These are phyloP conservation scores for Orchestia grillus DNA, from an alignment of 1,140 invertebrate genomes.

Conservation along the genomic window DNA sequence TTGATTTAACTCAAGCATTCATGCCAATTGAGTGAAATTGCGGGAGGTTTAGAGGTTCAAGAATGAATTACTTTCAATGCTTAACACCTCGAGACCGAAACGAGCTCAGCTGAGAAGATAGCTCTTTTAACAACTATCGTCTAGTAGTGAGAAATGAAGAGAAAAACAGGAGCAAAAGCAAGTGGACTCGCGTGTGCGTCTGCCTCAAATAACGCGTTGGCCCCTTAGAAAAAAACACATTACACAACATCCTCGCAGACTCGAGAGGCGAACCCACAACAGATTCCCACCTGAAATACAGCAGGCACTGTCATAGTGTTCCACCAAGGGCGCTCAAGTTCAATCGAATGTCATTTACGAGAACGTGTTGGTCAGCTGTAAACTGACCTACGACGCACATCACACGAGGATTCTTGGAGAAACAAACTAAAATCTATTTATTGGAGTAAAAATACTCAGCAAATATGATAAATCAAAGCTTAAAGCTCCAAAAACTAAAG, in stretches of 20 bases:
- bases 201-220: neutral
- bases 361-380: too few species aligned
- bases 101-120: too few species aligned
- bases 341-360: too few species aligned
- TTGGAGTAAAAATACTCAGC: too few species aligned
- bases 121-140: too few species aligned
- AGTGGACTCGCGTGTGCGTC: neutral
- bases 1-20: neutral
- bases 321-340: too few species aligned
- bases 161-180: neutral
- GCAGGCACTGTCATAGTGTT: too few species aligned
- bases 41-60: neutral
- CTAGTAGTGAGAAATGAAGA: neutral
- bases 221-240: neutral
- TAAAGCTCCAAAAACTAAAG: too few species aligned
- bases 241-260: neutral
- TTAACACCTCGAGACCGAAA: neutral
- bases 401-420: too few species aligned
- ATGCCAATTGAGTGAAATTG: neutral
- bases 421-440: too few species aligned
- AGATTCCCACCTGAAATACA: neutral
- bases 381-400: too few species aligned
- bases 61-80: neutral
- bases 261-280: neutral
- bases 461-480: too few species aligned